Evolutionary conservation across 2,888 invertebrate genomes (phyloP), one percentile per base, ranked within the genome.

Genomic region (Nezara viridula): DNA sequence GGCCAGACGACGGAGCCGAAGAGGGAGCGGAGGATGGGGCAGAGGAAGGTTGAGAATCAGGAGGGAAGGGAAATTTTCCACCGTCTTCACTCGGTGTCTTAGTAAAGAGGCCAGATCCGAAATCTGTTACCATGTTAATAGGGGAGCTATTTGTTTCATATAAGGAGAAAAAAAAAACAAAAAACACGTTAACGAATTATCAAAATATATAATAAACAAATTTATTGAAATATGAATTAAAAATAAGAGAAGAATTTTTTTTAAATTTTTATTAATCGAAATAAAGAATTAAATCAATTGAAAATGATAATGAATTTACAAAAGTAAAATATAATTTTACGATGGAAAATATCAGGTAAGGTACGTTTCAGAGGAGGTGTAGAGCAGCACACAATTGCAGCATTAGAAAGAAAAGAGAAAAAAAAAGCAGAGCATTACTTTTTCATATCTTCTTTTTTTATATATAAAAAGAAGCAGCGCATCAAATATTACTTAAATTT

Each of bases 101-200:
- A 95, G 96, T 97, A 93, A 96, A 95, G 95, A 98, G 95, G 94
- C 98, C 98, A 92, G 97, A 97, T 94, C 98, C 97, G 94, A 98
- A 97, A 95, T 98, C 98, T 93, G 95, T 95, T 94, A 98, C 98
- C 95, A 98, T 95, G 95, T 97, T 97, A 94, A 97, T 97, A 93
- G 97, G 97, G 93, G 97, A 97, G 94, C 97, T 97, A 93, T 85
- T 47, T 27, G 24, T 37, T 55, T 24, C 32, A 32, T 86, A 47
- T n/a, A 37, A 85, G 6, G 6, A 27, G 3, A 47, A 49, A 10
- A 49, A 44, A 47, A 16, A 85, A 86, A 7, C 44, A 44, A 44
- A n/a, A n/a, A n/a, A n/a, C n/a, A n/a, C n/a, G n/a, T n/a, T n/a
- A n/a, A n/a, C n/a, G n/a, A n/a, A 44, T 44, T 44, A 44, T 44